phyloP scores from a whole-genome alignment of 2,113 vertebrate genomes.

The Chitala chitala region DNA sequence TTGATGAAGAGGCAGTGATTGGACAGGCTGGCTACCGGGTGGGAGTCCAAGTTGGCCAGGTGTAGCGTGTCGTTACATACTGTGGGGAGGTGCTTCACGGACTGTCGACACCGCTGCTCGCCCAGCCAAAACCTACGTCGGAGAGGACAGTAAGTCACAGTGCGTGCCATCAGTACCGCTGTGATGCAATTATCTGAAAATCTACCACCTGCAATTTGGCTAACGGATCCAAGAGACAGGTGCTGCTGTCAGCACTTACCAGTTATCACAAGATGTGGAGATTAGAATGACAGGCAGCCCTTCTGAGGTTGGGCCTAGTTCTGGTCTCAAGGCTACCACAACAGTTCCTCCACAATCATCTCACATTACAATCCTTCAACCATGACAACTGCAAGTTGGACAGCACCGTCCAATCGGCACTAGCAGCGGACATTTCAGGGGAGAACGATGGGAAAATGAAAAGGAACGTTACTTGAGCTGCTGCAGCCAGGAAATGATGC shows the following conservation, averaged over 20 bases:
- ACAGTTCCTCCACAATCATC: neutral
- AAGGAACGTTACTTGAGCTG: conserved; percentile 80
- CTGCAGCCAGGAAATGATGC: conserved; percentile 87
- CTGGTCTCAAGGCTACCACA: neutral
- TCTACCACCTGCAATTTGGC: no score
- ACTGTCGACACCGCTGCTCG: conserved; percentile 91
- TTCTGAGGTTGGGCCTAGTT: no score
- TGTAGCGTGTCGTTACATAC: conserved; percentile 84
- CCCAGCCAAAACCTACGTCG: conserved; percentile 90
- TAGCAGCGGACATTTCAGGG: no score
- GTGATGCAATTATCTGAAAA: no score
- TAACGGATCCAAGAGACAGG: no score
- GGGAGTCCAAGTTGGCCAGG: conserved; percentile 80
- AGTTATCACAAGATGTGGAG: no score
- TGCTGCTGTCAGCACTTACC: no score
- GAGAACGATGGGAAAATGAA: neutral
- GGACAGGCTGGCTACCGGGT: conserved; percentile 84
- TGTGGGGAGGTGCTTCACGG: conserved; percentile 96
- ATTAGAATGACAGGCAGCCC: no score
- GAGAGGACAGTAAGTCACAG: no score
- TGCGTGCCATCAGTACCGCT: no score
- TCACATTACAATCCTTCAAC: neutral
- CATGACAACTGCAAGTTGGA: no score
- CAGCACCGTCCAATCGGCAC: no score
- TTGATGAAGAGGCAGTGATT: conserved; percentile 93